phyloP scores from a whole-genome alignment of 2,113 vertebrate genomes.

The Coptodon bakossiorum region DNA sequence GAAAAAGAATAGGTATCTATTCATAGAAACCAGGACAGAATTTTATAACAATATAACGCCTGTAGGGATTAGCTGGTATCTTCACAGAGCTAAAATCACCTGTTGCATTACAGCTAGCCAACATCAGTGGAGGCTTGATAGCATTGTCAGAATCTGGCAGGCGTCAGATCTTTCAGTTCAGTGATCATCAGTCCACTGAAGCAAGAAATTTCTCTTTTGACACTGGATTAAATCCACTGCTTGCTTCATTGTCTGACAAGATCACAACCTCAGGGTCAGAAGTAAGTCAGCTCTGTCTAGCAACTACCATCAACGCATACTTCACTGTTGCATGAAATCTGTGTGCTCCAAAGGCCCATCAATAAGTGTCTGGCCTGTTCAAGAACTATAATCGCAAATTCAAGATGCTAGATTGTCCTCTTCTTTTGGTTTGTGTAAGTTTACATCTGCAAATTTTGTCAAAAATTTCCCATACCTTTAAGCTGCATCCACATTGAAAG shows the following conservation, averaged over 20 bases:
- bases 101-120: neutral
- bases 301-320: neutral
- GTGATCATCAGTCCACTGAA: neutral
- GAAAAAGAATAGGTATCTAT: conserved; percentile 33
- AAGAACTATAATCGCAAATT: neutral
- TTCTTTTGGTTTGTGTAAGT: neutral
- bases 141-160: neutral
- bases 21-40: conserved; percentile 4
- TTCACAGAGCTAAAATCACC: neutral
- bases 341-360: neutral
- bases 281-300: neutral
- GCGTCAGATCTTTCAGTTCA: neutral
- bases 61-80: conserved; percentile 15
- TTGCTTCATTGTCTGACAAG: neutral
- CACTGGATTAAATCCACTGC: neutral
- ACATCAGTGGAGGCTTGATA: neutral
- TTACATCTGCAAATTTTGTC: neutral
- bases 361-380: neutral
- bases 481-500: neutral
- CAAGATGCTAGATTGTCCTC: neutral
- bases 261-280: neutral
- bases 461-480: neutral
- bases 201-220: neutral
- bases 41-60: neutral
- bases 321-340: neutral